Evolutionary conservation across 2,888 invertebrate genomes (phyloP), one percentile per base, ranked within the genome.

Genomic region (Julus scandinavius): DNA sequence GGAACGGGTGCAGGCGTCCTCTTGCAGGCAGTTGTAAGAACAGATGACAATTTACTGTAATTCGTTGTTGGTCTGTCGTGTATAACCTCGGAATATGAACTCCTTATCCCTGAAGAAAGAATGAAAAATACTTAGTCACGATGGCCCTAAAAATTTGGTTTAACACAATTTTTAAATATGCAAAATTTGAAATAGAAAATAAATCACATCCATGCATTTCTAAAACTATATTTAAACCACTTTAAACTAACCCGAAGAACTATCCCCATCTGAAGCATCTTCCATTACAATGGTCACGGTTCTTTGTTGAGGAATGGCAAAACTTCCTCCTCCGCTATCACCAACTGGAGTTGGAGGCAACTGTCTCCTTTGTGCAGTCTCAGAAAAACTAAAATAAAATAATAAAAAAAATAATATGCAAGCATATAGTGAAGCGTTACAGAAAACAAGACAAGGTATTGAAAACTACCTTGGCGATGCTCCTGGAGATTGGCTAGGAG

Each of bases 401-500:
- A 49, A 20, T n/a, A 29, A 1, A 29, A 29, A 29, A 1, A 29
- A 54, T 5, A 54, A 38, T 49, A n/a, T 54, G 38, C 29, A 29
- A 29, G 6, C 38, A 86, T 86, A 17, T 45, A 45, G 20, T 45
- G 15, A 58, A 1, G 4, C 0, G 38, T 4, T 40, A 85, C 13
- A 38, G n/a, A 6, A 50, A 29, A 15, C 15, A 45, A 45, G n/a
- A 45, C 17, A 58, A 3, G 58, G 58, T 15, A 17, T 20, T 49
- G 6, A 29, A 20, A 85, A 58, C 20, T 89, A 90, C 90, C 92
- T 91, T 15, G 92, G 92, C 63, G 92, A 92, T 86, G 91, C 90
- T 80, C 90, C 90, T 38, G 92, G 92, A 45, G 92, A 92, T 41
- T 90, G 90, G 58, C 58, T 91, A 91, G 93, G 93, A 15, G 92